These are phyloP conservation scores for Enchytraeus crypticus DNA, from an alignment of 2,888 invertebrate genomes.

Conservation along the genomic window DNA sequence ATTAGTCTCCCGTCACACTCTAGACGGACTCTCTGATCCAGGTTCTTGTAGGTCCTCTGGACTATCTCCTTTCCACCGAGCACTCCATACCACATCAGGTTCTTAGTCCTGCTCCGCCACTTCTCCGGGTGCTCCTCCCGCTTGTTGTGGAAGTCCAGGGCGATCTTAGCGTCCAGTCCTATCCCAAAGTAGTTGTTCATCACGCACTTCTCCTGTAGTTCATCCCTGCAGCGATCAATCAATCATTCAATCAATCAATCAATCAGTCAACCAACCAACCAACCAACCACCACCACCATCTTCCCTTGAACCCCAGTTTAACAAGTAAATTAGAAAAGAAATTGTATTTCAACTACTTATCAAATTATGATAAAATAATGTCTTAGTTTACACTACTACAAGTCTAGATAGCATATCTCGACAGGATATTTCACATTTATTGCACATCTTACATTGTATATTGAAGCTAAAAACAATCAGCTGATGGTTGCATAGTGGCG, in stretches of 20 bases:
- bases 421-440: neutral
- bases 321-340: too few species aligned
- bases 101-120: slow-evolving; percentile 56
- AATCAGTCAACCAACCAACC: too few species aligned
- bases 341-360: neutral
- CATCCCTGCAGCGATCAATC: too few species aligned
- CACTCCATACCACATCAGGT: slow-evolving; percentile 49
- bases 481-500: too few species aligned
- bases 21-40: slow-evolving; percentile 85
- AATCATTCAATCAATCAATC: neutral
- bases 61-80: slow-evolving; percentile 55
- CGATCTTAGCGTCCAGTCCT: slow-evolving; percentile 94
- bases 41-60: slow-evolving; percentile 86
- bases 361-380: neutral
- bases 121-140: slow-evolving; percentile 94
- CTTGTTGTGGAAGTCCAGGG: slow-evolving; percentile 91
- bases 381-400: neutral
- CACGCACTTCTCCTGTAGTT: slow-evolving; percentile 79
- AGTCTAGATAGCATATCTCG: neutral
- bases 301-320: too few species aligned
- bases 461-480: too few species aligned
- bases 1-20: slow-evolving; percentile 94
- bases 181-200: slow-evolving; percentile 99
- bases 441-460: too few species aligned
- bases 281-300: too few species aligned